Evolutionary conservation across 2,797 vertebrate species (phyloP), one percentile per base, ranked within the genome.

Genomic region (Muscicapa comitata): DNA sequence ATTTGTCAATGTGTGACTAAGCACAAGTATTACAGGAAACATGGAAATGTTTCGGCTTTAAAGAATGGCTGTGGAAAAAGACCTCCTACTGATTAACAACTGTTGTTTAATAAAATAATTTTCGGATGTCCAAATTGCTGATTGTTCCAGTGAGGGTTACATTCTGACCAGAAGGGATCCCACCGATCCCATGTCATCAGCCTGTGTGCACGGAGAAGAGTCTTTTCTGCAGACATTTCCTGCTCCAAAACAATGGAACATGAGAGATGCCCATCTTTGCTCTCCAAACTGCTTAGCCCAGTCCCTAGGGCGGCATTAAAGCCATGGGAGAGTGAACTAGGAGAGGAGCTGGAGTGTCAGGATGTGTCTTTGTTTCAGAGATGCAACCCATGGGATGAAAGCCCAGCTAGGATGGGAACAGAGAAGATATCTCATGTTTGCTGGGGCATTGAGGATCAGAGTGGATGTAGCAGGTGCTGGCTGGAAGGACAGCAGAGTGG

Each of bases 1-100:
- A 66, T 95, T 95, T 96, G 93, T 96, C 93, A 91, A 87, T 94
- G 81, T 97, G 88, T 95, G 93, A 94, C 88, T 95, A 91, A 95
- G 92, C 88, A 86, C 88, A 93, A 97, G 65, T 85, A 93, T 96
- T 95, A 93, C 90, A 97, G 95, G 93, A 95, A 94, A 95, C 81
- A 89, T 88, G 91, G 88, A 94, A 95, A 93, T 91, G 75, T 93
- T 92, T 95, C 53, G 28, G 73, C 82, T 95, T 80, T 94, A 92
- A 87, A 88, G 73, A 93, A 95, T 88, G 71, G 61, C 38, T 93
- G 84, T 90, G 89, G 91, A 96, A 93, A 90, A 92, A 95, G 93
- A 67, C 92, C 92, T 96, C 95, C 94, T 87, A 87, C 93, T 86
- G 94, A 83, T 96, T 95, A 95, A 96, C 92, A 91, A 70, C 88